Base-by-base conservation (phyloP, 2,888 invertebrate genomes). In the Poecilobothrus nobilitatus region DNA sequence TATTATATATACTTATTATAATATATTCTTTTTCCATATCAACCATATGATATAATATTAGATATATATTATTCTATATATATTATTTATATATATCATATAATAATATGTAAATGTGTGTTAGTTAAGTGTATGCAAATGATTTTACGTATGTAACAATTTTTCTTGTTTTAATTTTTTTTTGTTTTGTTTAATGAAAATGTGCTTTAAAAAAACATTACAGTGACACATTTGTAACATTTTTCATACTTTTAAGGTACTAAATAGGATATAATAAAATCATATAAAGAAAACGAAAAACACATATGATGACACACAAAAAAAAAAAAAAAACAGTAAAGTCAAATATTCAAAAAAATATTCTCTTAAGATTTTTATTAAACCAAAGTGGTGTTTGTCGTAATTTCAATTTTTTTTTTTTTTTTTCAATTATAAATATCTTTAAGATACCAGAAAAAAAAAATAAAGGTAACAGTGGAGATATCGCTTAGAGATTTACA, bases 341-440 rank as follows among this genome's bases (percentile, higher is more conserved):
- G 53, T 53, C 53, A 53, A 53, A 53, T 53, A 53, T 53, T 18
- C 53, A 53, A 53, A 53, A 41, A 53, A 53, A 53, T 53, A 53
- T 53, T 53, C 53, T 53, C 18, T 12, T 53, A 53, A 53, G 53
- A 53, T 53, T 53, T 53, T 53, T 15, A 53, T 53, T 53, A 53
- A 53, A 53, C 15, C 15, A 15, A n/a, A 53, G 53, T 18, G 18
- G 15, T 53, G 12, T 53, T n/a, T 53, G 7, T 53, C 4, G 5
- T 53, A 18, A 12, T 53, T 53, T 53, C 41, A 41, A 6, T 41
- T 41, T n/a, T n/a, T 15, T 44, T 44, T 37, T 7, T 8, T 37
- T 12, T 37, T 37, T 37, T 37, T 37, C 7, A 37, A 37, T 37
- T 10, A 3, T 37, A 27, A 27, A 27, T 27, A 27, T 27, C 27